Evolutionary conservation across 2,797 vertebrate genomes (phyloP).

Genomic region (Scomberomorus guttatus): DNA sequence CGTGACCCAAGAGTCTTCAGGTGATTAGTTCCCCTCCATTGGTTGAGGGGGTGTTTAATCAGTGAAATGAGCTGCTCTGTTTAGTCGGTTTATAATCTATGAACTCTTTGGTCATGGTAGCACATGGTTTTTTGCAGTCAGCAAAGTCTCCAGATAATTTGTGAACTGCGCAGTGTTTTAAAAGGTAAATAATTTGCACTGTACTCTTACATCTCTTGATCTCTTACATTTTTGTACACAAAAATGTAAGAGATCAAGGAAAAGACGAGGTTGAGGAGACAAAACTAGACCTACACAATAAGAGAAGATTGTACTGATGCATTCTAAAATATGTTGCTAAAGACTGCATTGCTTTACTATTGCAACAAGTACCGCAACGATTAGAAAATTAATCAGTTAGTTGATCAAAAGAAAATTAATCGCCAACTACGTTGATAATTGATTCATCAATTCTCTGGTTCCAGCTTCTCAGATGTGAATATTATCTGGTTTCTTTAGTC

Average conservation of each 20-base stretch:
- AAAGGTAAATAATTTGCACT: not conserved
- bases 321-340: not conserved
- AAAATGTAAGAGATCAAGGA: not conserved
- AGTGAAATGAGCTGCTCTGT: slow-evolving; percentile 23
- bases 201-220: no score
- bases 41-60: slow-evolving; percentile 37
- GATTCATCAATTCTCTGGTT: no score
- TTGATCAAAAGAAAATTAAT: no score
- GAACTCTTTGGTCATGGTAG: slow-evolving; percentile 16
- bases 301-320: not conserved
- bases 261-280: no score
- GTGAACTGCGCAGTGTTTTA: not conserved
- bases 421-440: no score
- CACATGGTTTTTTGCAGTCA: not conserved
- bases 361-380: no score
- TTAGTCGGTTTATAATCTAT: slow-evolving; percentile 12
- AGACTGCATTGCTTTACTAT: not conserved
- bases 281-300: no score
- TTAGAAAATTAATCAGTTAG: no score
- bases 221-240: no score
- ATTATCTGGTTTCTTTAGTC: no score
- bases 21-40: slow-evolving; percentile 46
- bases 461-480: no score
- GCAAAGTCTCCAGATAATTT: not conserved
- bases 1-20: slow-evolving; percentile 32